These are phyloP conservation scores for Glaucidium brasilianum DNA, from an alignment of 2,113 vertebrate species.

Conservation along the genomic window DNA sequence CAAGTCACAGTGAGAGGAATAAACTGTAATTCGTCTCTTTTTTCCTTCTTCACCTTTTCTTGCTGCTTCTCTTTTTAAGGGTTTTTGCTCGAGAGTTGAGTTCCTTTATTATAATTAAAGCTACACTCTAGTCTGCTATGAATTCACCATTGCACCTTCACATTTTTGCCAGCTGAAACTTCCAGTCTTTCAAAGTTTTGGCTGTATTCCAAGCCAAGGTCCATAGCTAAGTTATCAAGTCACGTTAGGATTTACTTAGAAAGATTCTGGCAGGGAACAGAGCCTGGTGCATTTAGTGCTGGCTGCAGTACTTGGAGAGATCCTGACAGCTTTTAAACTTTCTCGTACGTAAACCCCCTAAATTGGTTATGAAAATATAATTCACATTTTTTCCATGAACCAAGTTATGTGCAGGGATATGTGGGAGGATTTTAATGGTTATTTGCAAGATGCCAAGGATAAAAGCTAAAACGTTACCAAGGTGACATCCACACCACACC, in stretches of 20 bases:
- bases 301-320: constrained; percentile 38
- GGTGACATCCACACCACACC: background rate
- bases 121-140: background rate
- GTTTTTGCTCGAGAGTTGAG: background rate
- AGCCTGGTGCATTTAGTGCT: background rate
- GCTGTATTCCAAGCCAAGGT: constrained; percentile 25
- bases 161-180: constrained; percentile 24
- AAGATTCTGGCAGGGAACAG: constrained; percentile 37
- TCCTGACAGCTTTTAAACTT: constrained; percentile 42
- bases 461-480: background rate
- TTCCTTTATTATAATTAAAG: background rate
- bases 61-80: background rate
- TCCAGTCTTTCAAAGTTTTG: constrained; percentile 27
- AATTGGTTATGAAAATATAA: constrained; percentile 25
- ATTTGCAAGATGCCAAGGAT: background rate
- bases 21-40: background rate
- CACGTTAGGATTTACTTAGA: constrained; percentile 46
- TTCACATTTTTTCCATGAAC: constrained; percentile 7
- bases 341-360: background rate
- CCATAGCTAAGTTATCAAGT: constrained; percentile 48
- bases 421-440: background rate
- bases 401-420: background rate
- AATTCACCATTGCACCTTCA: background rate
- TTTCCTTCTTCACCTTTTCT: background rate
- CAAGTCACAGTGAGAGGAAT: background rate